Evolutionary conservation across 2,888 invertebrate species (phyloP).

Genomic region (Polydesmus complanatus): DNA sequence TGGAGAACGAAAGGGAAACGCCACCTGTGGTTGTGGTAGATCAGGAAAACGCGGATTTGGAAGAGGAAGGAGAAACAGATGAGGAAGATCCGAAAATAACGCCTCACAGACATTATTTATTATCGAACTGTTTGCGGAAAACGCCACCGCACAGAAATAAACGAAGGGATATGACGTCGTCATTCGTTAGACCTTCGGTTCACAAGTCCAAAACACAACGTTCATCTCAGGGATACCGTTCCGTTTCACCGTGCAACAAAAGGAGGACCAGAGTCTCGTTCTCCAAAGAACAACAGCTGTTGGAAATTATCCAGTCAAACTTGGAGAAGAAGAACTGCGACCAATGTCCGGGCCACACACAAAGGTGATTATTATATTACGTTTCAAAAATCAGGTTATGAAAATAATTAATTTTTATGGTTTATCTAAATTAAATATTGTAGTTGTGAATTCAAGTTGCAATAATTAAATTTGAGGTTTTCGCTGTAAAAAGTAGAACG

Average conservation of each 20-base stretch:
- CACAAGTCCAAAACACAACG: not conserved
- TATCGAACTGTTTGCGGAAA: not conserved
- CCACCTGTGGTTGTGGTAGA: slow-evolving; percentile 1
- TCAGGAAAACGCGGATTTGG: slow-evolving; percentile 20
- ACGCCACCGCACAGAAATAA: not conserved
- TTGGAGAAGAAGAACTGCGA: slow-evolving; percentile 80
- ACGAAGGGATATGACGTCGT: not conserved
- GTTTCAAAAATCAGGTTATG: too few species aligned
- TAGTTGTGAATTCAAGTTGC: too few species aligned
- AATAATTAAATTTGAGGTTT: too few species aligned
- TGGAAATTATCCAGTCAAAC: slow-evolving; percentile 76
- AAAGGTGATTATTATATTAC: slow-evolving; percentile 4
- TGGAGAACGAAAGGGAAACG: slow-evolving; percentile 11
- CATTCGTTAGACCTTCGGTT: not conserved
- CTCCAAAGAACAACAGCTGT: slow-evolving; percentile 41
- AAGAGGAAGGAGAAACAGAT: slow-evolving; percentile 19
- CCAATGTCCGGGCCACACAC: slow-evolving; percentile 37
- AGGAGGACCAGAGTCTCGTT: slow-evolving; percentile 1
- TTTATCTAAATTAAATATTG: too few species aligned
- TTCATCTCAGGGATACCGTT: slow-evolving; percentile 24
- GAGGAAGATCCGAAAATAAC: slow-evolving; percentile 4
- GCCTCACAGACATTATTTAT: not conserved
- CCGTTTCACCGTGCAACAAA: slow-evolving; percentile 19
- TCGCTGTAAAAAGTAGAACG: too few species aligned
- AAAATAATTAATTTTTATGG: too few species aligned